Conservation (phyloP, 2,888 invertebrate species). For the Octonoba sinensis region DNA sequence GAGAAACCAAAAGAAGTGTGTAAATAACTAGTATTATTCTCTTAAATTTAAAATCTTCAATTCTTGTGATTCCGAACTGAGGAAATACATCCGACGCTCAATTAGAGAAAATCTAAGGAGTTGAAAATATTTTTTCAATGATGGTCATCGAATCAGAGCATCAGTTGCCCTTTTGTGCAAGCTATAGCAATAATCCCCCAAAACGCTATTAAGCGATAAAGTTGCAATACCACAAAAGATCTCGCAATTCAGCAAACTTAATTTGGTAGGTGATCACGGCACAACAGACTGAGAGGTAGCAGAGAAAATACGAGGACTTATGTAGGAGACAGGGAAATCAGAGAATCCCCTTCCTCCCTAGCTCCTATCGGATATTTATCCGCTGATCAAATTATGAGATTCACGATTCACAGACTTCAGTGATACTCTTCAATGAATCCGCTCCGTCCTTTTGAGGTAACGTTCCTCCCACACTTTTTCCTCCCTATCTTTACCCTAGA, state of each 20-base stretch:
- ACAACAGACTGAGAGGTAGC: conserved; percentile 12
- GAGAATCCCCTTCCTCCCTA: conserved; percentile 1
- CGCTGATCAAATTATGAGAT: conserved; percentile 63
- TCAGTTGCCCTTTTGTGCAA: not conserved
- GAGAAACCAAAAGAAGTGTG: no score
- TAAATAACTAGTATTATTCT: no score
- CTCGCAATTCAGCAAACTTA: conserved; percentile 53
- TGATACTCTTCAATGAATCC: conserved; percentile 59
- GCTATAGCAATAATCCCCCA: not conserved
- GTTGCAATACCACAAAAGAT: conserved; percentile 24
- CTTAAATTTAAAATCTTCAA: no score
- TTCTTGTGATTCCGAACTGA: no score
- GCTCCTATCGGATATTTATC: conserved; percentile 56
- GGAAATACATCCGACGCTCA: no score
- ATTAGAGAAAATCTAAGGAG: no score
- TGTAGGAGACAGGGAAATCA: no score
- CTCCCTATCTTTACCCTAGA: conserved; percentile 21
- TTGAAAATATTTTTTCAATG: no score
- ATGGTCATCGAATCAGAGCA: no score
- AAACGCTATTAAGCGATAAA: conserved; percentile 24
- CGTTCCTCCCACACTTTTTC: not conserved
- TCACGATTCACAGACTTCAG: conserved; percentile 51
- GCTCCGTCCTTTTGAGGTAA: no score
- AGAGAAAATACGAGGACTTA: conserved; percentile 29
- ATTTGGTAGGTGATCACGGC: conserved; percentile 51